Percentiles rank a stretch among this genome's conserved stretches.
Evolutionary conservation across 1,140 invertebrate genomes (phyloP).

Genomic region (Mylabris phalerata): DNA sequence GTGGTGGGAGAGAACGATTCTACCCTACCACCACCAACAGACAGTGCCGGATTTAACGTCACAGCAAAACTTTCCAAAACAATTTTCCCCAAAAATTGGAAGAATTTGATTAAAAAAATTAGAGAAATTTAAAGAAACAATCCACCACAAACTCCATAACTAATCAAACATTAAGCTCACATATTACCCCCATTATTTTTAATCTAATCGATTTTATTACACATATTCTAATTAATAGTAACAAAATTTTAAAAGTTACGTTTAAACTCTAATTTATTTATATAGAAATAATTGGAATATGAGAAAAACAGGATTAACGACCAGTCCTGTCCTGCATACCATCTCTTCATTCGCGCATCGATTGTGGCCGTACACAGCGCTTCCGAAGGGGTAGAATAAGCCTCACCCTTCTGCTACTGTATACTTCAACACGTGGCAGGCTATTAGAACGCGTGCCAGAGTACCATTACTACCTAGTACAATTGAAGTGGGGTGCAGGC

Average conservation of each 20-base stretch:
- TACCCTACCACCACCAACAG: neutral
- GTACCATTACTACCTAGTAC: conserved; percentile 20
- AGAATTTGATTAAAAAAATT: no score
- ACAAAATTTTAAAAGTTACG: no score
- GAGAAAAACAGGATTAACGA: neutral
- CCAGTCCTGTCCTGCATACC: conserved; percentile 15
- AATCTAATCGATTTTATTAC: no score
- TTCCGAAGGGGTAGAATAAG: conserved; percentile 20
- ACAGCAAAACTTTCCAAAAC: no score
- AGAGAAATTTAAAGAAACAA: no score
- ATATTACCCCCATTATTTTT: no score
- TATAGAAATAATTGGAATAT: neutral
- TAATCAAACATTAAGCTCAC: no score
- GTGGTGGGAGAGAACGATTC: conserved; percentile 20
- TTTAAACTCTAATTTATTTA: no score
- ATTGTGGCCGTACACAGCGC: conserved; percentile 31
- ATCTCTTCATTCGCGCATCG: conserved; percentile 30
- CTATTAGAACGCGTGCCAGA: conserved; percentile 30
- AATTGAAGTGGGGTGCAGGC: neutral
- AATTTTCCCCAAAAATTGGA: no score
- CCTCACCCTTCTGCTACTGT: conserved; percentile 15
- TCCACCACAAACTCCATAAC: no score
- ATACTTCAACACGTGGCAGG: conserved; percentile 33
- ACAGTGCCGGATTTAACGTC: neutral
- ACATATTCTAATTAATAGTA: no score